Percentiles rank a stretch among this genome's conserved stretches.
phyloP scores from a whole-genome alignment of 2,113 vertebrate species.

The Puffinus mauretanicus region DNA sequence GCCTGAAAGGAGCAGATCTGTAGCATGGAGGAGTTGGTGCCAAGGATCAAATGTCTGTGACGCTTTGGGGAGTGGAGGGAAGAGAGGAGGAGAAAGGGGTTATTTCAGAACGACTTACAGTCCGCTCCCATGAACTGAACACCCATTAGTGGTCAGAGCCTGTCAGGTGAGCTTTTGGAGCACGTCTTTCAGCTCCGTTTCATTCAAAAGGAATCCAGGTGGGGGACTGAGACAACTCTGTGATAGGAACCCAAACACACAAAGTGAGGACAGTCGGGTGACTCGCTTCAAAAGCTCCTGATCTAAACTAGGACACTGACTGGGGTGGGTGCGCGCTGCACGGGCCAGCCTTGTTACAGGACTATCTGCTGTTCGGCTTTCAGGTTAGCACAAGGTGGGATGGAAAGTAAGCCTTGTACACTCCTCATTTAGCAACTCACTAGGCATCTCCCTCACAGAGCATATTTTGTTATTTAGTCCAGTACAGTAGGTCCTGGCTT shows the following conservation, averaged over 20 bases:
- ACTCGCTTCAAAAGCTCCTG: not conserved
- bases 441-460: not conserved
- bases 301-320: not conserved
- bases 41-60: not conserved
- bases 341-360: accelerated
- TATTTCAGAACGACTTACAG: not conserved
- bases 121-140: not conserved
- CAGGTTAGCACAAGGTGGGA: not conserved
- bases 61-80: accelerated
- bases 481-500: no score
- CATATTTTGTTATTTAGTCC: not conserved
- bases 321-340: no score
- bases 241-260: not conserved
- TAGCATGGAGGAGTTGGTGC: not conserved
- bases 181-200: not conserved
- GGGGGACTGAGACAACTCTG: not conserved
- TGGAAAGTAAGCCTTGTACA: not conserved
- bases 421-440: no score
- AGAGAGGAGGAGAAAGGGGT: not conserved
- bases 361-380: accelerated
- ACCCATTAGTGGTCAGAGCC: not conserved
- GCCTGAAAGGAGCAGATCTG: not conserved
- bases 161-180: not conserved
- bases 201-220: not conserved
- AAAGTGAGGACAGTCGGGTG: accelerated